Conservation (phyloP, 2,888 invertebrate genomes). For the Lycocerus yunnanus region DNA sequence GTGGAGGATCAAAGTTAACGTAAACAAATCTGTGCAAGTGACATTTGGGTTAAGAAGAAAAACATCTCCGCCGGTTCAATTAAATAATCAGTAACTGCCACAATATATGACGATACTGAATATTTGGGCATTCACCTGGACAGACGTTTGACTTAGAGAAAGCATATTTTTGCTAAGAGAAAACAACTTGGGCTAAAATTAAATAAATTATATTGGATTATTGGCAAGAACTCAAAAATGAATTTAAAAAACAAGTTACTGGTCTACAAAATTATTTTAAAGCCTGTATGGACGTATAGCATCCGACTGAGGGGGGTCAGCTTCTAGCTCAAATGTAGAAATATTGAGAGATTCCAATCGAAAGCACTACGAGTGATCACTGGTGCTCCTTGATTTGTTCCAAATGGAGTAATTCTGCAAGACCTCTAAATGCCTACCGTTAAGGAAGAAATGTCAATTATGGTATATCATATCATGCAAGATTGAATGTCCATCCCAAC, state of each 20-base stretch:
- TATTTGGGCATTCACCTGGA: no score
- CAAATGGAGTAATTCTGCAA: neutral
- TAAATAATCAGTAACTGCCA: no score
- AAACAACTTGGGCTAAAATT: neutral
- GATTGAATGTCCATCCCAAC: neutral
- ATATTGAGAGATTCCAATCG: neutral
- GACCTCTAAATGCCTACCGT: neutral
- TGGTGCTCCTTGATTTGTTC: constrained; percentile 5
- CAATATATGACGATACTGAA: no score
- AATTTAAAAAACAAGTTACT: neutral
- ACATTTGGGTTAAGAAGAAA: no score
- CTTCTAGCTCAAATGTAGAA: neutral
- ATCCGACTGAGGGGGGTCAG: neutral
- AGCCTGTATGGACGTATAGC: constrained; percentile 3
- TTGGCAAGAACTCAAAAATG: neutral
- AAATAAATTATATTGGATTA: neutral
- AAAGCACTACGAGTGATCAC: neutral
- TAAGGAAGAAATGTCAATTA: neutral
- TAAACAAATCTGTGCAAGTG: no score
- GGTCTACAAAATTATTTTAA: no score
- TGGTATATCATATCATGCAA: neutral
- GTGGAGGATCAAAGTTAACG: no score
- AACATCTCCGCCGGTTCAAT: no score
- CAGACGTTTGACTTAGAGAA: no score
- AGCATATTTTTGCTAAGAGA: no score